phyloP scores from a whole-genome alignment of 2,888 invertebrate genomes.

The Tinea semifulvella region DNA sequence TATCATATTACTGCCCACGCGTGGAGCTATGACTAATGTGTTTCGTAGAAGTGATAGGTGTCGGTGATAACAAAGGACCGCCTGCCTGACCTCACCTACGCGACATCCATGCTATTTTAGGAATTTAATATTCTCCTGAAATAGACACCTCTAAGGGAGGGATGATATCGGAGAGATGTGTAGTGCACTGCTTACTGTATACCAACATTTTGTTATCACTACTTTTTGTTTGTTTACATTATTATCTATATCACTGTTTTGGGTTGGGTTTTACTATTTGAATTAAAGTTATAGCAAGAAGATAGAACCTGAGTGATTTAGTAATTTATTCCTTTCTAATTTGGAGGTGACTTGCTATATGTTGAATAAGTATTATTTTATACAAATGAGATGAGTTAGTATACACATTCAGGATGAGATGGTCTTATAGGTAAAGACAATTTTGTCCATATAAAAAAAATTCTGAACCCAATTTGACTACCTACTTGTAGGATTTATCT shows the following conservation, averaged over 20 bases:
- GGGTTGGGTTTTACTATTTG: no score
- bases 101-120: slow-evolving; percentile 47
- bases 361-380: no score
- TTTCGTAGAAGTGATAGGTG: slow-evolving; percentile 60
- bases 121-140: slow-evolving; percentile 59
- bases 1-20: slow-evolving; percentile 69
- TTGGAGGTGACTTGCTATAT: no score
- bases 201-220: neutral
- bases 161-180: neutral
- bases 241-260: neutral
- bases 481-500: no score
- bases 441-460: no score
- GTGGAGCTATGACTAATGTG: slow-evolving; percentile 63
- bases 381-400: no score
- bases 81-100: slow-evolving; percentile 21
- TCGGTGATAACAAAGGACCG: slow-evolving; percentile 61
- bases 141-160: slow-evolving; percentile 43
- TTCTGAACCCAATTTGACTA: no score
- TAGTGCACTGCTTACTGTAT: neutral
- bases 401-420: no score
- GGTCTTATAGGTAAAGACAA: no score
- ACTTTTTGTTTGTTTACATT: neutral
- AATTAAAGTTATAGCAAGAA: no score
- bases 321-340: no score
- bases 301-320: no score